Base-by-base conservation (phyloP, 2,888 invertebrate genomes). In the Xestia ashworthii region DNA sequence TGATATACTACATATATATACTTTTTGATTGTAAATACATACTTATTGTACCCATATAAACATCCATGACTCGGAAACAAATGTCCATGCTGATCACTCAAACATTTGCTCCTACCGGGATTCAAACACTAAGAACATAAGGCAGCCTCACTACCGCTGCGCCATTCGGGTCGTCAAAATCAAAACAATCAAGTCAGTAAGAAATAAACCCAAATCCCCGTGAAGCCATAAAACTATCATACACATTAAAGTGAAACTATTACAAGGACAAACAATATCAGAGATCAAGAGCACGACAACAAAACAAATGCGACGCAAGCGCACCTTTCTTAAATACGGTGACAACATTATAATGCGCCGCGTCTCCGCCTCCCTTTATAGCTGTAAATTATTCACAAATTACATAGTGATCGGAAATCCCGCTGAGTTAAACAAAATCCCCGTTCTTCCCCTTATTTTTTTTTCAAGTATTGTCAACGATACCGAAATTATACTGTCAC, bases 401-500 rank as follows among this genome's bases (percentile, higher is more conserved):
- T 95, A 96, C 91, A 93, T 92, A 93, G 93, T 93, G 93, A 94
- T 94, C 90, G 91, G 92, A 92, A 90, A 91, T 91, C 95, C 95
- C 93, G 93, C 95, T 89, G 95, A 32, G 95, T 91, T 92, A 93
- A 94, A 94, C 93, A 94, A 93, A 94, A 65, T 79, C 53, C 64
- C 73, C 53, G 12, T 41, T 50, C 46, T 65, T 48, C 50, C 53
- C 90, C 48, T 87, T 87, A 76, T 68, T 80, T 87, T 87, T 91
- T 92, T 92, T 89, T 88, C 89, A 90, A 92, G 90, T 89, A 91
- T 96, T 96, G 96, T 96, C 95, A 96, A 93, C 94, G 94, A 95
- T 92, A 95, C 94, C 93, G 83, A 95, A 95, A 95, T 96, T 95
- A 94, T 93, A 88, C 90, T 94, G 95, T 94, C 94, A 95, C 95